Evolutionary conservation across 2,888 invertebrate genomes (phyloP), one percentile per base, ranked within the genome.

Genomic region (Cheilosia variabilis): DNA sequence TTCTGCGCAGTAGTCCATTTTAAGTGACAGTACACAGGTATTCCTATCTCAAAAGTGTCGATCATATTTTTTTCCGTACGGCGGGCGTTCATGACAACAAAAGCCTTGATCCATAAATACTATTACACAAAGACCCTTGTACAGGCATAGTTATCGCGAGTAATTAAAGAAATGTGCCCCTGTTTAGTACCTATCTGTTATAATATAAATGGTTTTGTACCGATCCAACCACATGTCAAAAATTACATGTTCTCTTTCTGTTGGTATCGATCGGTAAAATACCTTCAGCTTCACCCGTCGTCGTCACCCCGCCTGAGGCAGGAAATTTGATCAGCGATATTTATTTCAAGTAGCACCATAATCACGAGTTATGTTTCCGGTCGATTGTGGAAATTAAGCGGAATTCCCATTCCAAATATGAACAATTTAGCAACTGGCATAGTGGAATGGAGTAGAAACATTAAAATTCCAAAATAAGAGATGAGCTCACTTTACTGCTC

Each of bases 391-490:
- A 79, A 62, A 53, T 58, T 43, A 62, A 47, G 57, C 41, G 13
- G 34, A 78, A 69, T 47, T 24, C 41, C 55, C 31, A 69, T 47
- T 27, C 53, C 37, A 50, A 45, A 57, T 24, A 57, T 63, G 50
- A 65, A 27, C 17, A 34, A 53, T 72, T 72, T 24, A 72, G 52
- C 52, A 52, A 62, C 27, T 50, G 34, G 50, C 58, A 50, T 27
- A 69, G 55, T 17, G 15, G 13, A 24, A n/a, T 19, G 24, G 63
- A 69, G 57, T 68, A 62, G 65, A 43, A 47, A 53, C 65, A 75
- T 75, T 75, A 55, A 66, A 69, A 75, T 58, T 60, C 60, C 80
- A 75, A 84, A 84, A 71, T 60, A 71, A 80, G 75, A 80, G 71
- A 76, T 84, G 80, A 80, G 80, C 80, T 84, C 84, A 84, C 53